These are phyloP conservation scores for Scelioninae gen. 1 DNA, from an alignment of 2,888 invertebrate genomes.

Conservation along the genomic window DNA sequence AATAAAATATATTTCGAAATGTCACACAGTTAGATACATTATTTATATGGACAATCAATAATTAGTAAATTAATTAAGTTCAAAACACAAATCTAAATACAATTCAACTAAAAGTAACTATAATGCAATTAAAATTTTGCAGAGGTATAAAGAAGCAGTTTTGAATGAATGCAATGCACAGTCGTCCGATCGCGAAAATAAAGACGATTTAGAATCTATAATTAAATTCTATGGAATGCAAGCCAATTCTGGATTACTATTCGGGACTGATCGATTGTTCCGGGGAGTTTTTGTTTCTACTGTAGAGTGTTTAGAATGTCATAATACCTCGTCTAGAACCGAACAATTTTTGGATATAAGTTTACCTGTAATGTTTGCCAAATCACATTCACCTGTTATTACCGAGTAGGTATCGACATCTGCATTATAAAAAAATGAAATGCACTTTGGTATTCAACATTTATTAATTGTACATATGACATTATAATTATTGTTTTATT, in stretches of 20 bases:
- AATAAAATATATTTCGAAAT: no score
- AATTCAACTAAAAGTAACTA: no score
- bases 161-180: slow-evolving; percentile 91
- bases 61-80: no score
- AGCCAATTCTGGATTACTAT: slow-evolving; percentile 89
- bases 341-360: slow-evolving; percentile 98
- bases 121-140: slow-evolving; percentile 70
- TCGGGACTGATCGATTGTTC: slow-evolving; percentile 95
- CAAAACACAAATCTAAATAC: no score
- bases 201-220: slow-evolving; percentile 90
- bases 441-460: no score
- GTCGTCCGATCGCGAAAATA: slow-evolving; percentile 86
- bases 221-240: slow-evolving; percentile 94
- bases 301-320: slow-evolving; percentile 94
- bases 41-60: no score
- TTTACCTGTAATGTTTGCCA: slow-evolving; percentile 89
- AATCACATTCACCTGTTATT: no score
- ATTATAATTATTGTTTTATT: no score
- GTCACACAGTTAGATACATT: no score
- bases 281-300: slow-evolving; percentile 96
- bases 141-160: slow-evolving; percentile 93
- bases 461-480: no score
- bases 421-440: no score
- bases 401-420: neutral
- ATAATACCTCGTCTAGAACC: slow-evolving; percentile 92